Evolutionary conservation across 2,797 vertebrate genomes (phyloP).

Genomic region (Apogon talboti): DNA sequence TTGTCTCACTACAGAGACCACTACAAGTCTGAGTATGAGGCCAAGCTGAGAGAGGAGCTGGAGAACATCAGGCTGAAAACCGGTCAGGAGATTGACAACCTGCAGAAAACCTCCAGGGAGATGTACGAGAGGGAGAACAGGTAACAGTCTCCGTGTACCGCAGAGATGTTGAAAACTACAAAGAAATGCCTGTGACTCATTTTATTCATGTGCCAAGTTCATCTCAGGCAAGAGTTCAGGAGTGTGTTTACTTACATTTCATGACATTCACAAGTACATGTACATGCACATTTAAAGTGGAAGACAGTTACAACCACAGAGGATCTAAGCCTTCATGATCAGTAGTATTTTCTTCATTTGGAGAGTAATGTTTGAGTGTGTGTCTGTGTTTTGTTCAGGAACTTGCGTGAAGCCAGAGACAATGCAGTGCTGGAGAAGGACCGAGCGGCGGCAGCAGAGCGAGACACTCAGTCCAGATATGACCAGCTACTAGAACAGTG

Average conservation of each 20-base stretch:
- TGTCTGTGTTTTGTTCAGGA: constrained; percentile 78
- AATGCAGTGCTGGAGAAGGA: constrained; percentile 93
- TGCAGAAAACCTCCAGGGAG: constrained; percentile 93
- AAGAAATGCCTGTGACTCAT: neutral
- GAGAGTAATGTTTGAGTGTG: neutral
- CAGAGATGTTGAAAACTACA: neutral
- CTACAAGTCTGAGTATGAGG: constrained; percentile 95
- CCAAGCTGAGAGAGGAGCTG: constrained; percentile 90
- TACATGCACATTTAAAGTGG: neutral
- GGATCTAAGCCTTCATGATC: too few species aligned
- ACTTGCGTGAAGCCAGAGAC: constrained; percentile 93
- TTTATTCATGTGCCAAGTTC: neutral
- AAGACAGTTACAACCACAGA: neutral
- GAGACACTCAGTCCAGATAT: constrained; percentile 89
- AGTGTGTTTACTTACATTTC: neutral
- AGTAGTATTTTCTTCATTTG: neutral
- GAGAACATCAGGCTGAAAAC: constrained; percentile 94
- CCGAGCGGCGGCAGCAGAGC: constrained; percentile 87
- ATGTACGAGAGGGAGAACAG: constrained; percentile 99
- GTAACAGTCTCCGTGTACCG: constrained; percentile 63
- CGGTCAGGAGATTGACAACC: constrained; percentile 92
- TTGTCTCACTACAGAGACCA: constrained; percentile 84
- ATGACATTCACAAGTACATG: neutral
- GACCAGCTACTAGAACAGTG: constrained; percentile 95
- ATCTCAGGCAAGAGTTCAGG: neutral